phyloP scores from a whole-genome alignment of 1,140 invertebrate genomes.

The Aphis gossypii region DNA sequence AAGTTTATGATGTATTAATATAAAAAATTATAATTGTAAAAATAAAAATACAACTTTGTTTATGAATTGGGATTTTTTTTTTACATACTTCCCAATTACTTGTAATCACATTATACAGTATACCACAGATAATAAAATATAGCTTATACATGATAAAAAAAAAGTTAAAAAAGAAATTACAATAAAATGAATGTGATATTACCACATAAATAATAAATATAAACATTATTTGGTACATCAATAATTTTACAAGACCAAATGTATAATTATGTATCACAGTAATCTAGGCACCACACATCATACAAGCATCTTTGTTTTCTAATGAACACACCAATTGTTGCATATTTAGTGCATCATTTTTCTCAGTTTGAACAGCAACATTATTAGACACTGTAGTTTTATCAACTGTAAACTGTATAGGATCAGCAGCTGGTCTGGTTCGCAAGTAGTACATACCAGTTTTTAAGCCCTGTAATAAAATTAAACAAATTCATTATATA shows the following conservation, averaged over 20 bases:
- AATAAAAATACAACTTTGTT: slow-evolving; percentile 22
- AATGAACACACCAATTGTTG: slow-evolving; percentile 86
- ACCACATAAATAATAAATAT: neutral
- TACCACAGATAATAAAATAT: too few relatives aligned
- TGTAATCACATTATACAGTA: too few relatives aligned
- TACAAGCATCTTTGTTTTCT: slow-evolving; percentile 89
- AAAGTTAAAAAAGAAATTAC: neutral
- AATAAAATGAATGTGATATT: neutral
- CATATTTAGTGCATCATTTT: slow-evolving; percentile 67
- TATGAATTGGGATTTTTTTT: neutral
- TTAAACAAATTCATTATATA: neutral
- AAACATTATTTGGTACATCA: neutral
- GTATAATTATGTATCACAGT: neutral
- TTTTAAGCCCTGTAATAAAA: slow-evolving; percentile 80
- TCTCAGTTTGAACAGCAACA: slow-evolving; percentile 59
- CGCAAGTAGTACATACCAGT: slow-evolving; percentile 99
- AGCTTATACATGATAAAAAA: neutral
- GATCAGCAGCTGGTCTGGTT: slow-evolving; percentile 94
- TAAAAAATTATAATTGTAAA: slow-evolving; percentile 5
- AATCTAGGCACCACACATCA: slow-evolving; percentile 72
- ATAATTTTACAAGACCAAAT: neutral
- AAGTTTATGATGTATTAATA: neutral
- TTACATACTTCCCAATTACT: neutral
- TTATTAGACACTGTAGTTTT: slow-evolving; percentile 76
- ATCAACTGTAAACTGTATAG: slow-evolving; percentile 98